phyloP scores from a whole-genome alignment of 30 jellyfish, hydroid and myxozoan species.

The Turritopsis rubra region DNA sequence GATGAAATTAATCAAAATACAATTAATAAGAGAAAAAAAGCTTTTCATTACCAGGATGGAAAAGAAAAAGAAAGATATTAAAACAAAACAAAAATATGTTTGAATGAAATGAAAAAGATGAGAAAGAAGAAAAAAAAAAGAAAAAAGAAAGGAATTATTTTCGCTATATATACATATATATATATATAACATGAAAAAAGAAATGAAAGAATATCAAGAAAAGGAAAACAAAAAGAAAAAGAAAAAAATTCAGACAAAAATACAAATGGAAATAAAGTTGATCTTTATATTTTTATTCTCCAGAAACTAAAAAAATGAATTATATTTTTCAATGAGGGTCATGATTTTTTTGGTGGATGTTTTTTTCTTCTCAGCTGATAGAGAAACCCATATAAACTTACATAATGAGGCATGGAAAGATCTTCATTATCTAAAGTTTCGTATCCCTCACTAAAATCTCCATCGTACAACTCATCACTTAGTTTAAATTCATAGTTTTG shows the following conservation, averaged over 20 bases:
- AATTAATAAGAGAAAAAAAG: neutral
- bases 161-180: neutral
- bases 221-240: neutral
- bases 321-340: too few relatives aligned
- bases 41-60: neutral
- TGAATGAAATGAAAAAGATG: neutral
- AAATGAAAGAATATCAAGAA: neutral
- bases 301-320: neutral
- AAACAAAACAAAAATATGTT: neutral
- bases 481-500: neutral
- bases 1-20: neutral
- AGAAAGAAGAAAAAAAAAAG: too few relatives aligned
- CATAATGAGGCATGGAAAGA: neutral
- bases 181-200: neutral
- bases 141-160: neutral
- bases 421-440: constrained; percentile 17
- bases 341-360: too few relatives aligned
- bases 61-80: neutral
- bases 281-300: neutral
- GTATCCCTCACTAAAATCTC: constrained; percentile 12
- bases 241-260: neutral
- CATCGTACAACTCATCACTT: neutral
- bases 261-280: neutral
- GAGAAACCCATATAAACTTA: too few relatives aligned
- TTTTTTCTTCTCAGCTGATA: too few relatives aligned